A percentile compares a stretch with the other conserved stretches of the same genome.
Evolutionary conservation across 2,113 vertebrate species (phyloP).

Genomic region (Sterrhoptilus dennistouni): DNA sequence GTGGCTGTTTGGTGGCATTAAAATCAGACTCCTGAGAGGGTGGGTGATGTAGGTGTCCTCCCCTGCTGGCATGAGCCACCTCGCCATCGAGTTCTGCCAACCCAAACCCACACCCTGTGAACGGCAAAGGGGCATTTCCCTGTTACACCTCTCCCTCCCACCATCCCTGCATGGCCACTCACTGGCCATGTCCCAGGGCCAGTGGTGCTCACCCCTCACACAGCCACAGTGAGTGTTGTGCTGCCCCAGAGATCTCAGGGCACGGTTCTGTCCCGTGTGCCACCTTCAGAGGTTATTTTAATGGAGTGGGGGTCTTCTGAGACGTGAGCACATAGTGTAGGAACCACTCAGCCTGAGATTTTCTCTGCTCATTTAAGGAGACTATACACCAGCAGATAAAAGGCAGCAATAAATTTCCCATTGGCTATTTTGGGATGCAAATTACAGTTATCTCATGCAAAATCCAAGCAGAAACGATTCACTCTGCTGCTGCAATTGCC

Average conservation of each 20-base stretch:
- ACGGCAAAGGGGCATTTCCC: rapidly evolving
- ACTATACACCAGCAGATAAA: background rate
- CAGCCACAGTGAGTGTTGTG: rapidly evolving
- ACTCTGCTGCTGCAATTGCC: background rate
- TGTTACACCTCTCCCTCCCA: rapidly evolving
- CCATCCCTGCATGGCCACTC: background rate
- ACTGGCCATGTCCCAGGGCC: rapidly evolving
- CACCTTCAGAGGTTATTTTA: rapidly evolving
- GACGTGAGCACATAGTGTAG: rapidly evolving
- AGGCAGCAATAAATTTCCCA: constrained; percentile 31
- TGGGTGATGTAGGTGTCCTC: background rate
- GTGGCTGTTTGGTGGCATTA: constrained; percentile 48
- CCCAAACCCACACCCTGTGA: rapidly evolving
- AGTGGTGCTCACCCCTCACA: rapidly evolving
- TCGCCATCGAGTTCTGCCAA: rapidly evolving
- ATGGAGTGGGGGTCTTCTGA: rapidly evolving
- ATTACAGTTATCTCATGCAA: constrained; percentile 32
- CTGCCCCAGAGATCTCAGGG: background rate
- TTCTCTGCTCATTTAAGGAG: background rate
- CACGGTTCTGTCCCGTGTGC: background rate
- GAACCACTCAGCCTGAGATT: background rate
- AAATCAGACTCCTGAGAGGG: constrained; percentile 65
- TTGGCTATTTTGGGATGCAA: constrained; percentile 38
- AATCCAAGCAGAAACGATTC: background rate
- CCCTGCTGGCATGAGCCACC: background rate